These are phyloP conservation scores for Elegia similella DNA, from an alignment of 2,888 invertebrate species.

Conservation along the genomic window DNA sequence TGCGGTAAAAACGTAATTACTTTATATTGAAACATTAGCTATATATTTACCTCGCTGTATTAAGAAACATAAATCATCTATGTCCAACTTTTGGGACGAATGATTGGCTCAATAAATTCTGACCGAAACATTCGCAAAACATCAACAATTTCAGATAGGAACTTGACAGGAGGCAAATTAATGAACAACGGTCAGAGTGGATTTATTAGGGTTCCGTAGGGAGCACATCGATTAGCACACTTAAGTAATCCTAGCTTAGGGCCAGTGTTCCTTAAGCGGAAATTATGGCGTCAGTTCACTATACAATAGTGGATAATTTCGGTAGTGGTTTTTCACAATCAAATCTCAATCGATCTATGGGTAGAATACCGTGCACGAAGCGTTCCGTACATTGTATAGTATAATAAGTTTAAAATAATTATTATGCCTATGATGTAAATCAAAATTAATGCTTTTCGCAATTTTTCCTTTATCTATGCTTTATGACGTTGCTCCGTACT, in stretches of 20 bases:
- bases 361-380: too few relatives aligned
- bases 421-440: too few relatives aligned
- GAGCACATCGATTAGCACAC: conserved; percentile 44
- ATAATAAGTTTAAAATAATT: too few relatives aligned
- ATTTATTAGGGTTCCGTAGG: conserved; percentile 64
- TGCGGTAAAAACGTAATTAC: conserved; percentile 4
- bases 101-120: conserved; percentile 67
- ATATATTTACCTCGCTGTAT: conserved; percentile 12
- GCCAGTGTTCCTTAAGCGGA: neutral
- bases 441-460: too few relatives aligned
- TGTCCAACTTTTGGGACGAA: conserved; percentile 54
- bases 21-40: conserved; percentile 3
- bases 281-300: too few relatives aligned
- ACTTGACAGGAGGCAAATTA: conserved; percentile 69
- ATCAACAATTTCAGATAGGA: conserved; percentile 74
- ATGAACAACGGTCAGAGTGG: conserved; percentile 65
- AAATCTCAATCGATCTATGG: too few relatives aligned
- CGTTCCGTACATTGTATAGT: too few relatives aligned
- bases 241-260: conserved; percentile 29
- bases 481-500: too few relatives aligned
- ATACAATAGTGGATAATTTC: too few relatives aligned
- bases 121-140: conserved; percentile 68
- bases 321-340: too few relatives aligned
- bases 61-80: conserved; percentile 43
- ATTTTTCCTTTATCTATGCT: too few relatives aligned